phyloP scores from a whole-genome alignment of 2,113 vertebrate genomes.

The Puntigrus tetrazona region DNA sequence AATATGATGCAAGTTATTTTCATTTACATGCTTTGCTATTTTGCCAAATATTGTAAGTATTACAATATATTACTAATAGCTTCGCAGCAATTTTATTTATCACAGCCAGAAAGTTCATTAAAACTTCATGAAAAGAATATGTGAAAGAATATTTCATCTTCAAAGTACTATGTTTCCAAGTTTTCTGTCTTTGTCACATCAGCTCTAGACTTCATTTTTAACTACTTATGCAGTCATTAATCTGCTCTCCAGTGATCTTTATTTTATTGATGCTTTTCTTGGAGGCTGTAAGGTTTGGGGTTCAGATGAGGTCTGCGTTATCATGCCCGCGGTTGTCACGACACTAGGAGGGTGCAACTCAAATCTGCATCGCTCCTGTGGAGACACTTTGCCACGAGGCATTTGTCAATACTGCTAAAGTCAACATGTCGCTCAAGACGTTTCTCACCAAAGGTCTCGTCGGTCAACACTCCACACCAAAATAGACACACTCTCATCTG shows the following conservation, averaged over 20 bases:
- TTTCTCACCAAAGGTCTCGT: neutral
- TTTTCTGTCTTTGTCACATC: neutral
- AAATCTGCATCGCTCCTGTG: slow-evolving; percentile 21
- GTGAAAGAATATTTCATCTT: neutral
- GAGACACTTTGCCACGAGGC: slow-evolving; percentile 40
- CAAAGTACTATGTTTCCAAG: neutral
- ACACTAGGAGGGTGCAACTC: slow-evolving; percentile 19
- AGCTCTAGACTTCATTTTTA: neutral
- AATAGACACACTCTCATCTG: slow-evolving; percentile 16
- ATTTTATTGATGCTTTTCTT: neutral
- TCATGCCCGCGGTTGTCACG: slow-evolving; percentile 35
- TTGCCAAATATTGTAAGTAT: too few relatives aligned
- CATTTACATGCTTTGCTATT: too few relatives aligned
- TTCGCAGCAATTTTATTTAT: neutral
- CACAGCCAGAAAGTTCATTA: neutral
- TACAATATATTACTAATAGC: too few relatives aligned
- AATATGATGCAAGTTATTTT: too few relatives aligned
- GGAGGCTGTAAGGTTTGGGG: neutral
- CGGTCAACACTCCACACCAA: slow-evolving; percentile 19
- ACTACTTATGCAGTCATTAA: neutral
- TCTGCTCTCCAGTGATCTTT: neutral
- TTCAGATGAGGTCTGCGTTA: slow-evolving; percentile 32
- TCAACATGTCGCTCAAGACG: slow-evolving; percentile 53
- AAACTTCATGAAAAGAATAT: too few relatives aligned
- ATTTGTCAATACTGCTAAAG: slow-evolving; percentile 59